Evolutionary conservation across 2,888 invertebrate species (phyloP).

Genomic region (Synergus laeviventris): DNA sequence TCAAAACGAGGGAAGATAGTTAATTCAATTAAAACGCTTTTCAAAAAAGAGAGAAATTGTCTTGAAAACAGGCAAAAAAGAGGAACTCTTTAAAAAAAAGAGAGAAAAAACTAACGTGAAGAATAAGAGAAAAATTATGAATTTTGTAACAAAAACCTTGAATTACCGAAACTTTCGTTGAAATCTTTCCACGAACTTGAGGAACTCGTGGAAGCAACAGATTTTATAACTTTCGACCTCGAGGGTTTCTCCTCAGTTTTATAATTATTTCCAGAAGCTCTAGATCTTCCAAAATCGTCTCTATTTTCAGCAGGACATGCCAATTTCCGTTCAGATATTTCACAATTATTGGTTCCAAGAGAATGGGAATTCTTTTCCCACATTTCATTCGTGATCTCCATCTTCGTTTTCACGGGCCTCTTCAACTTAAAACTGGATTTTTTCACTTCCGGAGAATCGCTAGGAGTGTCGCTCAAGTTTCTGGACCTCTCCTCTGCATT

Average conservation of each 20-base stretch:
- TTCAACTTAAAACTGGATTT: conserved; percentile 68
- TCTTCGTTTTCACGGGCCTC: conserved; percentile 66
- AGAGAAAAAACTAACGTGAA: too few relatives aligned
- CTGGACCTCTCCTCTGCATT: background rate
- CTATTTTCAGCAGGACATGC: background rate
- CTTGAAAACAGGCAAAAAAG: too few relatives aligned
- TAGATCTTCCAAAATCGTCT: background rate
- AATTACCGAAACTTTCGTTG: conserved; percentile 52
- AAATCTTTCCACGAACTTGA: conserved; percentile 48
- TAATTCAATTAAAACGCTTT: too few relatives aligned
- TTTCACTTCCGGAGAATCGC: conserved; percentile 48
- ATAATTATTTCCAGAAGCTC: background rate
- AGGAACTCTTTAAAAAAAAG: too few relatives aligned
- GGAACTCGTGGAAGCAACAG: background rate
- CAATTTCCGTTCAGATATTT: background rate
- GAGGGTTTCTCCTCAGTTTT: background rate
- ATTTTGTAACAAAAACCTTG: background rate
- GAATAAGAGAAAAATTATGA: too few relatives aligned
- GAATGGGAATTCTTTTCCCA: conserved; percentile 56
- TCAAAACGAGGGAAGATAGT: too few relatives aligned
- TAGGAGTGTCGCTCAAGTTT: background rate
- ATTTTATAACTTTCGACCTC: background rate
- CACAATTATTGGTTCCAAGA: background rate
- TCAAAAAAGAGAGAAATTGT: too few relatives aligned
- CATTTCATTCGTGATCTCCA: conserved; percentile 60